These are phyloP conservation scores for Sprattus sprattus DNA, from an alignment of 2,113 vertebrate genomes.

Conservation along the genomic window DNA sequence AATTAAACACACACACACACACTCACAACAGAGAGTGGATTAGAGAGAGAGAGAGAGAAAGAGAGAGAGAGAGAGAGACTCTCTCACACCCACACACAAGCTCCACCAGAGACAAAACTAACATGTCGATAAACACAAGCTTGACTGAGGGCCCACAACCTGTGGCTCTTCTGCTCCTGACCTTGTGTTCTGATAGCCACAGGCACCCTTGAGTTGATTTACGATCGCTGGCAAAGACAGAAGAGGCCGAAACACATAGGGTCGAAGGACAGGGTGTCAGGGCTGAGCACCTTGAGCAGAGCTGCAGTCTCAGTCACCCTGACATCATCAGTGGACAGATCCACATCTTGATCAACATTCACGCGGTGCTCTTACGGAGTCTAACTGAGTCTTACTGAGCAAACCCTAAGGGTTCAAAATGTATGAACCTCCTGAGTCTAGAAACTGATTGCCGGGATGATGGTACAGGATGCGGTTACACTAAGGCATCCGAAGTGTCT, in stretches of 20 bases:
- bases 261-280: not conserved
- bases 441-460: not conserved
- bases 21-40: no score
- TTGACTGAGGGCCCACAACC: not conserved
- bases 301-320: not conserved
- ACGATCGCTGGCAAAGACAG: not conserved
- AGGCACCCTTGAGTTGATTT: not conserved
- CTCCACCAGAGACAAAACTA: not conserved
- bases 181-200: not conserved
- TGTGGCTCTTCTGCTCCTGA: not conserved
- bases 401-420: not conserved
- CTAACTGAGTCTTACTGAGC: not conserved
- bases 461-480: not conserved
- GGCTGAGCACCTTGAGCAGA: not conserved
- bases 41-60: no score
- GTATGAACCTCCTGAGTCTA: not conserved
- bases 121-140: not conserved
- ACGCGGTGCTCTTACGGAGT: not conserved
- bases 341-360: not conserved
- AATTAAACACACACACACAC: no score
- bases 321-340: not conserved
- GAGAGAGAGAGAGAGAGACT: no score
- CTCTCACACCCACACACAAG: not conserved
- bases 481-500: not conserved
- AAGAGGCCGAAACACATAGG: not conserved